These are phyloP conservation scores for Phytoseiulus persimilis DNA, from an alignment of 2,888 invertebrate genomes.

Conservation along the genomic window DNA sequence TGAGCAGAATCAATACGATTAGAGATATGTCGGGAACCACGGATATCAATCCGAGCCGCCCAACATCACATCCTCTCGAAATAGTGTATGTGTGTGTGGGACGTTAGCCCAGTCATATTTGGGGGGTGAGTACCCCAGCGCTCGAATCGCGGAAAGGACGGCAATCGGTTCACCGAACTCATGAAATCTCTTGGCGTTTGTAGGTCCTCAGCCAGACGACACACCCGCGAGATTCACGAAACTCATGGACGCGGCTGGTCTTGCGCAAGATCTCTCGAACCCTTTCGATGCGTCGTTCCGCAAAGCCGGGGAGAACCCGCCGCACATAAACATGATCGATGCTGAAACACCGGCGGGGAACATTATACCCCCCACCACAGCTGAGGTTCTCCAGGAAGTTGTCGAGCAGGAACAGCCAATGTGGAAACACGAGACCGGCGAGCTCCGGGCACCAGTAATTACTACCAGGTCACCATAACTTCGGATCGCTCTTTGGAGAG, in stretches of 20 bases:
- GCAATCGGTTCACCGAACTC: background rate
- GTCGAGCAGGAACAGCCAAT: constrained; percentile 26
- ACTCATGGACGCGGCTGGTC: constrained; percentile 34
- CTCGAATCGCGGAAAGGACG: too few species aligned
- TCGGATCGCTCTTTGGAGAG: background rate
- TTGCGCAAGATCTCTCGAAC: constrained; percentile 31
- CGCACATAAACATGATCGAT: constrained; percentile 15
- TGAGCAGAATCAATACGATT: too few species aligned
- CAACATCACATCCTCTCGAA: too few species aligned
- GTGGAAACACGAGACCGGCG: background rate
- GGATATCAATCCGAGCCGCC: too few species aligned
- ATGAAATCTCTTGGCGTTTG: background rate
- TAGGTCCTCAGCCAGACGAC: constrained; percentile 31
- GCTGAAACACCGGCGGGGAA: constrained; percentile 8
- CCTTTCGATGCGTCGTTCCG: constrained; percentile 29
- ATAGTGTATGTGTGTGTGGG: too few species aligned
- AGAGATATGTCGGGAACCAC: too few species aligned
- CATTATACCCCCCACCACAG: constrained; percentile 13
- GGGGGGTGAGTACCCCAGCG: too few species aligned
- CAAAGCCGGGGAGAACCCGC: constrained; percentile 16
- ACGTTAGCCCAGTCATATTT: too few species aligned
- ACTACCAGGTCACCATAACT: background rate
- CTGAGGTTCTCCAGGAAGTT: constrained; percentile 16
- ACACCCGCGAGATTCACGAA: constrained; percentile 27
- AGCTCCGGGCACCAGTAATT: background rate